A percentile compares a stretch with the other conserved stretches of the same genome.
Conservation (phyloP, 2,888 invertebrate genomes). For the Polylopha cassiicola region DNA sequence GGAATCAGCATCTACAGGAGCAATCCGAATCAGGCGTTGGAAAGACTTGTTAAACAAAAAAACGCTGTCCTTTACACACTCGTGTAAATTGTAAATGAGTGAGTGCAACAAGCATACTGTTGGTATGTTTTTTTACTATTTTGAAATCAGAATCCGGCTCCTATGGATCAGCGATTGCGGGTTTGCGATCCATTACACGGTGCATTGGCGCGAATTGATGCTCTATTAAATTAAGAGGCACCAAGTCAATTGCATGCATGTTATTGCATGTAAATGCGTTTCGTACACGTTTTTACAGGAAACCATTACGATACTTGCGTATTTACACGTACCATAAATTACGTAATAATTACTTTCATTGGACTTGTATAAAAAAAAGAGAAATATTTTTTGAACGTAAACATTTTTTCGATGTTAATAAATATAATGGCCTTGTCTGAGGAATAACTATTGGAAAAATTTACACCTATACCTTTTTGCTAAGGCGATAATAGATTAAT, state of each 20-base stretch:
- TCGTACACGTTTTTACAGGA: neutral
- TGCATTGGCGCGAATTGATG: slow-evolving; percentile 24
- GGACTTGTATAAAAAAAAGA: neutral
- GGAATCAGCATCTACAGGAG: slow-evolving; percentile 11
- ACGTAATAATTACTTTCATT: neutral
- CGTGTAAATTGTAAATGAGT: slow-evolving; percentile 2
- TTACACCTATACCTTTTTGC: no score
- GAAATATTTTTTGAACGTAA: no score
- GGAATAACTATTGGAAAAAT: no score
- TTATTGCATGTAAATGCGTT: slow-evolving; percentile 6
- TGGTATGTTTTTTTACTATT: neutral
- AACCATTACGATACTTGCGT: neutral
- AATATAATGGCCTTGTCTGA: no score
- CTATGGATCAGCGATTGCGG: slow-evolving; percentile 37
- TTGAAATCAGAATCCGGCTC: slow-evolving; percentile 15
- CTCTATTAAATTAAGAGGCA: slow-evolving; percentile 12
- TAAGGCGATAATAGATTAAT: no score
- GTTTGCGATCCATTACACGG: slow-evolving; percentile 33
- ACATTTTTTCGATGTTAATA: no score
- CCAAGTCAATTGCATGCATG: slow-evolving; percentile 1
- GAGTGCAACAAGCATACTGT: slow-evolving; percentile 2
- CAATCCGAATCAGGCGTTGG: neutral
- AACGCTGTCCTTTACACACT: neutral
- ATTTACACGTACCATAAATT: neutral
- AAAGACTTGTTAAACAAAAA: neutral